Conservation (phyloP, 2,113 vertebrate species). For the Neogobius melanostomus region DNA sequence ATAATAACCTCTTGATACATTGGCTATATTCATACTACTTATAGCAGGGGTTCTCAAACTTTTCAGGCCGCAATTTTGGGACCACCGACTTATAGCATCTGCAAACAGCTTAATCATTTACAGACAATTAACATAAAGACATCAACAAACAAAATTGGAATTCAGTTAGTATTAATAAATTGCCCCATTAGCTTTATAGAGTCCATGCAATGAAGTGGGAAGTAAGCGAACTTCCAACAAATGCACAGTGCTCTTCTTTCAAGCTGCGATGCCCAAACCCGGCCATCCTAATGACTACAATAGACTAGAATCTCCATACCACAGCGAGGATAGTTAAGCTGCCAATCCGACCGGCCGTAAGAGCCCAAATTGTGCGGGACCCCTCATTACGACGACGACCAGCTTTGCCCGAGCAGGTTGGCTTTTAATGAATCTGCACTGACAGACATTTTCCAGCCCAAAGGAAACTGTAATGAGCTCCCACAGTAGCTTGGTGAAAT, state of each 20-base stretch:
- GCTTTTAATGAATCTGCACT: conserved; percentile 65
- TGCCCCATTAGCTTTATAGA: no score
- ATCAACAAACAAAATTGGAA: no score
- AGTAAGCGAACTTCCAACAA: no score
- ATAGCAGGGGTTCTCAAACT: no score
- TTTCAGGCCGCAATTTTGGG: no score
- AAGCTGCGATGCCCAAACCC: background rate
- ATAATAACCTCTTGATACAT: no score
- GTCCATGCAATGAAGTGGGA: no score
- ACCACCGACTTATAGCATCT: no score
- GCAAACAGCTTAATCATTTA: no score
- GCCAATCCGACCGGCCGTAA: conserved; percentile 16
- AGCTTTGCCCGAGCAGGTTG: conserved; percentile 48
- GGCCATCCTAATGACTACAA: conserved; percentile 17
- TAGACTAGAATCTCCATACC: background rate
- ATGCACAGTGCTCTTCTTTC: background rate
- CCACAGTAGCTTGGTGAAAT: conserved; percentile 40
- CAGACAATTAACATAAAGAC: no score
- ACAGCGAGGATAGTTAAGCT: conserved; percentile 29
- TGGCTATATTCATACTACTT: no score
- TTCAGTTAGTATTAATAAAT: no score
- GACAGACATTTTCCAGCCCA: conserved; percentile 66
- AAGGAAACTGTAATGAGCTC: conserved; percentile 70
- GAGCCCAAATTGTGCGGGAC: conserved; percentile 21
- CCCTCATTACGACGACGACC: conserved; percentile 43